Base-by-base conservation (phyloP, 2,888 invertebrate genomes). In the Kryphioiulus occultus region DNA sequence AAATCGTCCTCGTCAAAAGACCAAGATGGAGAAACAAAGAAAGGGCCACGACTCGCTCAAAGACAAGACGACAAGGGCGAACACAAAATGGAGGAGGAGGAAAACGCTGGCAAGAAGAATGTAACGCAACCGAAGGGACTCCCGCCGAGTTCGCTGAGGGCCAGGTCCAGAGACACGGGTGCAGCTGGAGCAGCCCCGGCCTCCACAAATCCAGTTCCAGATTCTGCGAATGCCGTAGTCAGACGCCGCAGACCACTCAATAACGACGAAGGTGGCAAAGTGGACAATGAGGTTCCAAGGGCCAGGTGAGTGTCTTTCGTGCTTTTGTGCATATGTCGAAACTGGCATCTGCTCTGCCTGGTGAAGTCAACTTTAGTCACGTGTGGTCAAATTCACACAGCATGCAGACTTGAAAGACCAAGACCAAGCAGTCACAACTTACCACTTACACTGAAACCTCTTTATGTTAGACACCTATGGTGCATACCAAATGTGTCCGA, bases 201-300 rank as follows among this genome's bases (percentile, higher is more conserved):
- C 26, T 10, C 26, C n/a, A 26, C n/a, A 7, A 35, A 7, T 35
- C 35, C 35, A 35, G 35, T 35, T 35, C 35, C 35, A 10, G 10
- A 22, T 1, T 26, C 7, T 0, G 26, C 26, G 2, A n/a, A 26
- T 26, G n/a, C 68, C 7, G 53, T 32, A 15, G 84, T 87, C 39
- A 85, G 87, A 10, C 44, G 87, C n/a, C 84, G 87, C n/a, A 87
- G 87, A 85, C 87, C 85, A 19, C 0, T 7, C 15, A 22, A 22
- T 0, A 30, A 84, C n/a, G 87, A 87, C 15, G 84, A 39, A 15
- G 35, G 26, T 12, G 42, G 26, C 4, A 39, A 35, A 5, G 42
- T 12, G 35, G 84, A 39, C 19, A 42, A 19, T 10, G 84, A 84
- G 35, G 26, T 17, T 32, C 35, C 84, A 5, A 84, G 84, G 17